These are phyloP conservation scores for Sturmia bella DNA, from an alignment of 2,888 invertebrate genomes.

Conservation along the genomic window DNA sequence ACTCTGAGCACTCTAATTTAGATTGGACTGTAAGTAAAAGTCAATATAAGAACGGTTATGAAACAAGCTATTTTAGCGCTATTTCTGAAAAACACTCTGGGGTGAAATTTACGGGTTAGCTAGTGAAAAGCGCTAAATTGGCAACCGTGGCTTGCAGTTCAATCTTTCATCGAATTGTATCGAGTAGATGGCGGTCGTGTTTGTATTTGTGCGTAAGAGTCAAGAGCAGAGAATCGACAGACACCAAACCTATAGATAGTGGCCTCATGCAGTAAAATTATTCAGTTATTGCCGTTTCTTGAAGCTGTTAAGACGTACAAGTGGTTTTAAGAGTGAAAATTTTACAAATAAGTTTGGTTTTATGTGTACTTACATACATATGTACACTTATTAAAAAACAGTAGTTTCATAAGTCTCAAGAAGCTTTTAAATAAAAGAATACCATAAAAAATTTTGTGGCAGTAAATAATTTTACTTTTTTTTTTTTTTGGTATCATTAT, in stretches of 20 bases:
- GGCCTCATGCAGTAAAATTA: constrained; percentile 70
- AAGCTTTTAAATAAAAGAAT: constrained; percentile 29
- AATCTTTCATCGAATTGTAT: constrained; percentile 1
- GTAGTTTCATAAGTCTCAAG: constrained; percentile 2
- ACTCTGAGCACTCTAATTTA: too few species aligned
- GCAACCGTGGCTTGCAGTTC: background rate
- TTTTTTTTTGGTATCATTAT: constrained; percentile 13
- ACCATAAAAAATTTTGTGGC: constrained; percentile 13
- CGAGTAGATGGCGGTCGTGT: too few species aligned
- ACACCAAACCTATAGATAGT: constrained; percentile 75
- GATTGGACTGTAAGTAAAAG: too few species aligned
- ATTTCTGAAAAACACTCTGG: too few species aligned
- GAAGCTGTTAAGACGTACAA: constrained; percentile 74
- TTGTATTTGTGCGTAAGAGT: background rate
- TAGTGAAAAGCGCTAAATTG: too few species aligned
- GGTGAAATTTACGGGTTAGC: too few species aligned
- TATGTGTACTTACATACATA: background rate
- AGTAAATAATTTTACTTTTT: constrained; percentile 26
- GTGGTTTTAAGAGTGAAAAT: constrained; percentile 44
- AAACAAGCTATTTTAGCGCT: too few species aligned
- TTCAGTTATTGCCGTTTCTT: constrained; percentile 78
- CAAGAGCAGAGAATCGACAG: constrained; percentile 11
- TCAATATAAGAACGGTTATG: too few species aligned
- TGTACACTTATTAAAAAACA: constrained; percentile 1
- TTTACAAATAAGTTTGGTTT: constrained; percentile 45